A percentile compares a stretch with the other conserved stretches of the same genome.
Evolutionary conservation across 2,113 vertebrate genomes (phyloP).

Genomic region (Recurvirostra avosetta): DNA sequence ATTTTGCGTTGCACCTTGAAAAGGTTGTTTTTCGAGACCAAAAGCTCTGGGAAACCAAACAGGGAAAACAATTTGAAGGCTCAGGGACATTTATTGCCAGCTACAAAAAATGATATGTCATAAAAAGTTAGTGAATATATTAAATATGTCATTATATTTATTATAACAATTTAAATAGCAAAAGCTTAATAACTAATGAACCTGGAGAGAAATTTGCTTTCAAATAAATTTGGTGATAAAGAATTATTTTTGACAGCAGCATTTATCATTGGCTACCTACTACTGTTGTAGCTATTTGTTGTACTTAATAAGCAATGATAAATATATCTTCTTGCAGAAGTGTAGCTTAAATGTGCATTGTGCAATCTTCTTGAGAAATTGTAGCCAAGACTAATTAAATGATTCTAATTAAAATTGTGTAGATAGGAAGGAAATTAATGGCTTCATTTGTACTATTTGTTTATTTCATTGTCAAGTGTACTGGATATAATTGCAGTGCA

Average conservation of each 20-base stretch:
- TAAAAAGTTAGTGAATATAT: conserved; percentile 69
- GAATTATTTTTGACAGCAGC: conserved; percentile 56
- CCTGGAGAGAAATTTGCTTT: conserved; percentile 58
- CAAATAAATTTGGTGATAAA: conserved; percentile 68
- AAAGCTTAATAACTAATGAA: conserved; percentile 72
- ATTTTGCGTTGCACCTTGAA: neutral
- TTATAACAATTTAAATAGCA: conserved; percentile 74
- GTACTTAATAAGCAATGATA: conserved; percentile 61
- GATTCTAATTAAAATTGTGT: conserved; percentile 77
- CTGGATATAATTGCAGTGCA: conserved; percentile 68
- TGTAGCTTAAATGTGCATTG: conserved; percentile 32
- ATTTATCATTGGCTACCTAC: conserved; percentile 59
- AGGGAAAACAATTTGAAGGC: conserved; percentile 39
- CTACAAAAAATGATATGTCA: conserved; percentile 50
- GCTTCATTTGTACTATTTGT: conserved; percentile 75
- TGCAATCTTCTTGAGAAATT: conserved; percentile 62
- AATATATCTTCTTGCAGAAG: conserved; percentile 45
- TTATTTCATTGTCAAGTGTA: conserved; percentile 69
- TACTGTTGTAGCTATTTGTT: conserved; percentile 40
- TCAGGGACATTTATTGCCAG: conserved; percentile 65
- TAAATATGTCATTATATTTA: conserved; percentile 71
- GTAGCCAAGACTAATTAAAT: conserved; percentile 74
- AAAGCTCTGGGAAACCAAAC: neutral
- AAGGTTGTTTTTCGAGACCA: neutral
- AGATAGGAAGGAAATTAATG: conserved; percentile 72